Evolutionary conservation across 2,113 vertebrate species (phyloP), one percentile per base, ranked within the genome.

Genomic region (Sciurus niger): DNA sequence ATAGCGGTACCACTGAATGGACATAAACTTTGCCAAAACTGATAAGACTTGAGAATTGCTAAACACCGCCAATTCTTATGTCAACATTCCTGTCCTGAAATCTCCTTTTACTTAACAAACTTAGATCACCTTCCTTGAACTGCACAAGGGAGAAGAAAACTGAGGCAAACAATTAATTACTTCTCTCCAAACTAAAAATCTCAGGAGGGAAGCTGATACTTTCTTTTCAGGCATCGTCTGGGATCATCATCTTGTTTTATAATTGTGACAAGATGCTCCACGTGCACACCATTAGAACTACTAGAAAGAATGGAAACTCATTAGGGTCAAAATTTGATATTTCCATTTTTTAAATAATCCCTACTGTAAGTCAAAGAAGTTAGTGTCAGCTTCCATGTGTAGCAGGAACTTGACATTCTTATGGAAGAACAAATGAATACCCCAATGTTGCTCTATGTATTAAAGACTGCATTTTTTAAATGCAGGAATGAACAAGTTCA

Each of bases 81-180:
- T 98, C 96, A 98, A 98, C 98, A 98, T 97, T 97, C 97, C 98
- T 98, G 98, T 97, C 96, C 96, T 98, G 96, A 98, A 98, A 97
- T 98, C 98, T 98, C 98, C 79, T 97, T 98, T 97, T 95, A 96
- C 97, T 95, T 90, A 96, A 97, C 97, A 96, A 97, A 96, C 92
- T 90, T 84, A 48, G 68, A 72, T 96, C 97, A 40, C 92, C 76
- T 93, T 88, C 48, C 67, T 88, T 70, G 88, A 18, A 32, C 18
- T 73, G 20, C 12, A 24, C 1, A 22, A 80, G n/a, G 12, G 67
- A 77, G 89, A 72, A 88, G 94, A 67, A 95, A 86, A 37, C 14
- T 0, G 18, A 89, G n/a, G 51, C 37, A 63, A 74, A 65, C 28
- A 46, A 72, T 43, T 40, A 30, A 8, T 68, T 25, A 12, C 28